Base-by-base conservation (phyloP, 2,888 invertebrate species). In the Orthosia cruda region DNA sequence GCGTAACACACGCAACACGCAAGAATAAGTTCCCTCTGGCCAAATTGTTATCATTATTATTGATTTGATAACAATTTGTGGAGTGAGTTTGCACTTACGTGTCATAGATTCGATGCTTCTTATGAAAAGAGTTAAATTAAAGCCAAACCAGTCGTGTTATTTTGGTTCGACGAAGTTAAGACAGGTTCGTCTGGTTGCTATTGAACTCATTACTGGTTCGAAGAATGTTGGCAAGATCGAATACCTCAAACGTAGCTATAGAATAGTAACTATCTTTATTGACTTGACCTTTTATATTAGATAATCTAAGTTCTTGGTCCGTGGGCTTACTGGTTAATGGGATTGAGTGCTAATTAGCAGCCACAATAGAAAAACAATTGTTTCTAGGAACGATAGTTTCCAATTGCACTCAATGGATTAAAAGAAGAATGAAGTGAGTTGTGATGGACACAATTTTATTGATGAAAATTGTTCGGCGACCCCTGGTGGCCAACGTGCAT, bases 31-130 rank as follows among this genome's bases (percentile, higher is more conserved):
- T 32, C 26, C 50, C 23, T 18, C 13, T 18, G 52, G 18, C 13
- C 13, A 52, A 64, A 63, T 11, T 74, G 23, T 68, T 75, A 81
- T 68, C 58, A 54, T 59, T 59, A 40, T 62, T 61, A 80, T 74
- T 75, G 67, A 75, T 81, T 81, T 54, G 63, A 65, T 65, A 73
- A 50, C 9, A n/a, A 16, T 80, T 49, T 49, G 20, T 74, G 2
- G 20, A 50, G 45, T 62, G 49, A 32, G 11, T 23, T 23, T 50
- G 7, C 55, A n/a, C 15, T 45, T 69, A 54, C 23, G 23, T 61
- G 18, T 18, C 61, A 45, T 32, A 15, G 32, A 20, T 4, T 9
- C 2, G 40, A 11, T 45, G 49, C 16, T 40, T 76, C 11, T 3
- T 57, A 23, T 1, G 26, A 49, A 18, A 40, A 26, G 11, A 50